Evolutionary conservation across 2,797 vertebrate species (phyloP).

Genomic region (Fundulus diaphanus): DNA sequence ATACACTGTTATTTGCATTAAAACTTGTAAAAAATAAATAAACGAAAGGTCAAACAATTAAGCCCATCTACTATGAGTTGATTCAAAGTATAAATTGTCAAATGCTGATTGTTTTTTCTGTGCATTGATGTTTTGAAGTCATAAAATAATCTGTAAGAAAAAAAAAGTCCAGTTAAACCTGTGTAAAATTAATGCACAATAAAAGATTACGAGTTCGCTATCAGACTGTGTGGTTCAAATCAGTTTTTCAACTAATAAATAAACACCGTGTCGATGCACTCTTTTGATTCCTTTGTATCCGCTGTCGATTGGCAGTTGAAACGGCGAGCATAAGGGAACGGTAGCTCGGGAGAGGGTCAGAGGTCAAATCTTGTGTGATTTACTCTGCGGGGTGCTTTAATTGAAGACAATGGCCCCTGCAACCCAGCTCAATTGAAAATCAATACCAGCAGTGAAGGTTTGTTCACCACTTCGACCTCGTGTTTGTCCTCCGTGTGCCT

Average conservation of each 20-base stretch:
- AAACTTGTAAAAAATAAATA: background rate
- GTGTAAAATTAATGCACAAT: slow-evolving; percentile 44
- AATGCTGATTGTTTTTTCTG: background rate
- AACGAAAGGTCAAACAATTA: background rate
- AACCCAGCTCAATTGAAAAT: slow-evolving; percentile 54
- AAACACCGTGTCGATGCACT: background rate
- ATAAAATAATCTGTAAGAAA: background rate
- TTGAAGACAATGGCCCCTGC: slow-evolving; percentile 62
- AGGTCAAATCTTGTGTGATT: slow-evolving; percentile 59
- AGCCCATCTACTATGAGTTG: background rate
- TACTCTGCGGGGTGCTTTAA: slow-evolving; percentile 39
- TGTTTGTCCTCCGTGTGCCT: slow-evolving; percentile 20
- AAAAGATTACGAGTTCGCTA: slow-evolving; percentile 57
- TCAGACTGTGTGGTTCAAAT: slow-evolving; percentile 4
- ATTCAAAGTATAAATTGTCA: background rate
- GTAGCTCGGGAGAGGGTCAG: slow-evolving; percentile 36
- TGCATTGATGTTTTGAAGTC: background rate
- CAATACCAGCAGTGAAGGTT: slow-evolving; percentile 58
- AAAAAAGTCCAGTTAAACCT: slow-evolving; percentile 13
- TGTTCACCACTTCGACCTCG: slow-evolving; percentile 22
- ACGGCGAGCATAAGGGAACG: slow-evolving; percentile 5
- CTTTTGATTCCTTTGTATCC: background rate
- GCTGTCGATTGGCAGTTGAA: slow-evolving; percentile 20
- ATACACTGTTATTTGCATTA: background rate
- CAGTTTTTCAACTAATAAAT: background rate